Base-by-base conservation (phyloP, 2,888 invertebrate species). In the Trypoxylon attenuatum region DNA sequence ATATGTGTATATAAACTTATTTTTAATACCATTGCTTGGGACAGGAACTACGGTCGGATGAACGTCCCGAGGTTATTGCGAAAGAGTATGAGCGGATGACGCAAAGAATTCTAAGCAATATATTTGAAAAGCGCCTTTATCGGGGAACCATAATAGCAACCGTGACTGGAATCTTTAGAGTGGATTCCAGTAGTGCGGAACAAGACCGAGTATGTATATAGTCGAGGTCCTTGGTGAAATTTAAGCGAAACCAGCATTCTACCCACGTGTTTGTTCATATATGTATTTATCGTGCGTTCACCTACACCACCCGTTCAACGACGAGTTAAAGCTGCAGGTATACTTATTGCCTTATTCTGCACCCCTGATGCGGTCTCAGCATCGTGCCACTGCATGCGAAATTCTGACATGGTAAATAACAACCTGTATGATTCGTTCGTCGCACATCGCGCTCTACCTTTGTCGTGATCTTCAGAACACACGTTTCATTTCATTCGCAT, bases 161-260 rank as follows among this genome's bases (percentile, higher is more conserved):
- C 71, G 71, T 72, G 71, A 72, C 72, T 27, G 50, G 68, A 68
- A 72, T 72, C 27, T 18, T 46, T 43, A 33, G 16, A 38, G 54
- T 53, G 33, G 33, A 33, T 33, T 10, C 8, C 33, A 13, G 13
- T 33, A 13, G 3, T 33, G 13, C 13, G 6, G 33, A 13, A 33
- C 5, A 13, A 33, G n/a, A n/a, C n/a, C n/a, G n/a, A n/a, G n/a
- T n/a, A n/a, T n/a, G n/a, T n/a, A n/a, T n/a, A 5, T n/a, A 29
- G 13, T 29, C 29, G 29, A 29, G 49, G 21, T 43, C 13, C 33
- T 33, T 38, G 5, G 6, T 23, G 23, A 21, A 25, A 54, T 49
- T 43, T 18, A 5, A 25, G 25, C n/a, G 5, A 42, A 10, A 23
- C 49, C 16, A 19, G 16, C 27, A 42, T 41, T 33, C 23, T 19